Evolutionary conservation across 1,140 invertebrate genomes (phyloP), one percentile per base, ranked within the genome.

Genomic region (Lamellibrachia luymesi): DNA sequence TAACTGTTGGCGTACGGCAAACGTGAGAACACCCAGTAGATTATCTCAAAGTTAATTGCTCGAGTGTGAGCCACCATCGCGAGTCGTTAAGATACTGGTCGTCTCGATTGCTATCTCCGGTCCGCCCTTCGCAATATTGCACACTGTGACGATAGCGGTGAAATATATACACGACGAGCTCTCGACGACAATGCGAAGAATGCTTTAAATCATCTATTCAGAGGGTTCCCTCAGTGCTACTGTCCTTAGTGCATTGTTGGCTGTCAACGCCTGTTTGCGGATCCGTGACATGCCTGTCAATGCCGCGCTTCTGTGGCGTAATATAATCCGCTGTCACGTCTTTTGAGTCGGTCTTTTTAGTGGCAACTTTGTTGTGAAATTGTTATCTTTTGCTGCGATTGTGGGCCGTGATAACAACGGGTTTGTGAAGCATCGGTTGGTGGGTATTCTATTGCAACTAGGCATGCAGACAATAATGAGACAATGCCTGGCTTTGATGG

Each of bases 311-410:
- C 64, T 22, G 64, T 80, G 64, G 64, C 64, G 64, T 80, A 80
- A 80, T 17, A 80, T 22, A 80, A 80, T 80, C 64, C 64, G 13
- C 25, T 17, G 8, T 80, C 17, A 22, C 64, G 64, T 17, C 64
- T 80, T 80, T 10, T 80, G 64, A 80, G 64, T 80, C 64, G 64
- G 13, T 2, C 64, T 80, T 80, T 80, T 80, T 80, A 80, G 13
- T 80, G 64, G 64, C 64, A 80, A 80, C 64, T 80, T 80, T 80
- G 64, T 80, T 80, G 64, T 80, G 64, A 80, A 80, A 80, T 80
- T 80, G 64, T 80, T 80, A 80, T 80, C 64, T 80, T 80, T 80
- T 22, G 17, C 64, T 2, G 17, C 64, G 4, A 80, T 80, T 80
- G 64, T 80, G 2, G 17, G 13, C 8, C 2, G 64, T 1, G 64